Evolutionary conservation across 2,113 vertebrate genomes (phyloP).

Genomic region (Ivindomyrus marchei): DNA sequence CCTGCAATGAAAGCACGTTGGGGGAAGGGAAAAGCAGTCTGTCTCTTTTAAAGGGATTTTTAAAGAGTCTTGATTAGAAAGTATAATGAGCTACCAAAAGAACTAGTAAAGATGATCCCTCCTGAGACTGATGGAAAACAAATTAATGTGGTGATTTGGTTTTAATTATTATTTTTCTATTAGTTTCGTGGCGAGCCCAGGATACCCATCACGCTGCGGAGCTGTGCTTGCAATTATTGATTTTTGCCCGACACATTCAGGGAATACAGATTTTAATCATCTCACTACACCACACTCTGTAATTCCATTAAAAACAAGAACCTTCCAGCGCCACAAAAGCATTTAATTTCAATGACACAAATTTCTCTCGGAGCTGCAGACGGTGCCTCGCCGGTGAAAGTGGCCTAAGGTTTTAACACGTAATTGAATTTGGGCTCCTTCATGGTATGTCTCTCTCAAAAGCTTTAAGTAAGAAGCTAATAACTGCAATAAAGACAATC

Average conservation of each 20-base stretch:
- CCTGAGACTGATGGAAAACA: slow-evolving; percentile 75
- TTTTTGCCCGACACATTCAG: slow-evolving; percentile 76
- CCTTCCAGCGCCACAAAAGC: slow-evolving; percentile 72
- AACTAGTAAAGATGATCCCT: slow-evolving; percentile 76
- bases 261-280: slow-evolving; percentile 91
- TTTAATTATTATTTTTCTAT: slow-evolving; percentile 78
- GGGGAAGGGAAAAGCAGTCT: slow-evolving; percentile 80
- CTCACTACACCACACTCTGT: slow-evolving; percentile 70
- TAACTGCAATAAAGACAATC: slow-evolving; percentile 73
- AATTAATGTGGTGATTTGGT: slow-evolving; percentile 75
- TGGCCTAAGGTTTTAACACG: slow-evolving; percentile 72
- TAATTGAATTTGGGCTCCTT: slow-evolving; percentile 73
- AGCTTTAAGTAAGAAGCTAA: slow-evolving; percentile 76
- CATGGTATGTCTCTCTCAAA: slow-evolving; percentile 65
- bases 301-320: slow-evolving; percentile 85
- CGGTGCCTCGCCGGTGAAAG: slow-evolving; percentile 66
- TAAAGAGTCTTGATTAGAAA: slow-evolving; percentile 80
- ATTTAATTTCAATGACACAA: slow-evolving; percentile 79
- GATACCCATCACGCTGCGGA: slow-evolving; percentile 66
- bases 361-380: slow-evolving; percentile 66
- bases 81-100: slow-evolving; percentile 82
- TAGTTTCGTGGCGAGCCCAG: slow-evolving; percentile 61
- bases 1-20: slow-evolving; percentile 72
- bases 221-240: slow-evolving; percentile 75
- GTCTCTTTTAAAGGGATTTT: slow-evolving; percentile 71